Evolutionary conservation across 2,113 vertebrate genomes (phyloP), one percentile per base, ranked within the genome.

Genomic region (Corythornis vintsioides): DNA sequence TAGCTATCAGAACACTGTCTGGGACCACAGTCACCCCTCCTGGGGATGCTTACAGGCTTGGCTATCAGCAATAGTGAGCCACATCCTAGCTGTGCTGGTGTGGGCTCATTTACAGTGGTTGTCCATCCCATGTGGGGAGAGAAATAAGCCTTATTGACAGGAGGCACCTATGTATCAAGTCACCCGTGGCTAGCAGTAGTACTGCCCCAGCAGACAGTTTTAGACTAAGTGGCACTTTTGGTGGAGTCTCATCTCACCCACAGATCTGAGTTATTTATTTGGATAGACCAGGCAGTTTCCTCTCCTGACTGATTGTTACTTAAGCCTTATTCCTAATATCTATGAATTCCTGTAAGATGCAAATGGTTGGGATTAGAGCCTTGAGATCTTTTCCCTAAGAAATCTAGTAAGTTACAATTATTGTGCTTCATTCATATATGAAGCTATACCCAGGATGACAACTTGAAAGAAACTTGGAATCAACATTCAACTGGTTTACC

Each of bases 201-300:
- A n/a, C 47, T 57, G 70, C 53, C 47, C 10, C 55, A 63, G 55
- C 25, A 52, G 24, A n/a, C 19, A 6, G 12, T 55, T 85, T 67
- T n/a, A 48, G 66, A 38, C 31, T 29, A 22, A 2, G 1, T 11
- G 31, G 6, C 19, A 19, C 31, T 88, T 83, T 29, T 70, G 31
- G 12, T 76, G 48, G 29, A 67, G 8, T 50, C 20, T 52, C 6
- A 1, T 33, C 17, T 45, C 40, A 38, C 45, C 0, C 1, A 45
- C 0, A 3, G 2, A 42, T 53, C 28, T 11, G 45, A 61, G 24
- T 28, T 28, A 2, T 38, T 77, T 6, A 0, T 69, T 48, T 1
- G 3, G 24, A n/a, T 8, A 57, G 17, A 22, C 22, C 45, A 40
- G 53, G 20, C 16, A 65, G 28, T 71, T 88, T 61, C 16, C 29